phyloP scores from a whole-genome alignment of 2,113 vertebrate genomes.

The Aphyosemion australe region DNA sequence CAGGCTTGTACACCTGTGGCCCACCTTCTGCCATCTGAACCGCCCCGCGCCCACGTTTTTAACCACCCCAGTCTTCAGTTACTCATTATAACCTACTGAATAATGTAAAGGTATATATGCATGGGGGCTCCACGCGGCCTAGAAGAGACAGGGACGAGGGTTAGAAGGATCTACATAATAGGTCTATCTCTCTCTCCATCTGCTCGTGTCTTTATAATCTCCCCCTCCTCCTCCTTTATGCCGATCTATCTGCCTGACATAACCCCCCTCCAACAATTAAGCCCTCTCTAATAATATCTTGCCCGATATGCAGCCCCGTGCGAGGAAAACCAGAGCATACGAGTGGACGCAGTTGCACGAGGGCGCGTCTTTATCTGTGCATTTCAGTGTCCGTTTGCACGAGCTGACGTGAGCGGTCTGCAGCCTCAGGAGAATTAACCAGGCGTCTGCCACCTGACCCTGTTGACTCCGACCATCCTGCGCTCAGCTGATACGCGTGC shows the following conservation, averaged over 20 bases:
- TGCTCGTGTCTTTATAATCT: constrained; percentile 66
- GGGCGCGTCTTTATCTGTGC: constrained; percentile 20
- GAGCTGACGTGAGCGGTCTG: constrained; percentile 45
- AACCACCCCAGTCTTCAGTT: constrained; percentile 46
- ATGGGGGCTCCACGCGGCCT: constrained; percentile 33
- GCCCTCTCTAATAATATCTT: background rate
- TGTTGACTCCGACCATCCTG: constrained; percentile 68
- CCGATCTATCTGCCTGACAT: constrained; percentile 43
- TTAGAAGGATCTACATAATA: constrained; percentile 71
- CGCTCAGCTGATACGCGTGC: constrained; percentile 77
- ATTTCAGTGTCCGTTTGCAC: constrained; percentile 34
- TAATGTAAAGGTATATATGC: constrained; percentile 78
- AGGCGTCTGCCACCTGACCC: constrained; percentile 81
- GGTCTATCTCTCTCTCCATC: constrained; percentile 74
- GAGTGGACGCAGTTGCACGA: background rate
- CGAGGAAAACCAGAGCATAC: background rate
- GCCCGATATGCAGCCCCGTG: background rate
- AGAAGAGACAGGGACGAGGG: constrained; percentile 46
- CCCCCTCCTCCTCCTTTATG: constrained; percentile 57
- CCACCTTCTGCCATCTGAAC: constrained; percentile 73
- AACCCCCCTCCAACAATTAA: background rate
- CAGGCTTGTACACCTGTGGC: constrained; percentile 75
- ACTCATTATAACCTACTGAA: constrained; percentile 76
- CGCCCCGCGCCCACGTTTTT: constrained; percentile 14
- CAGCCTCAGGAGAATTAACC: constrained; percentile 78